A percentile compares a stretch with the other conserved stretches of the same genome.
Evolutionary conservation across 2,797 vertebrate species (phyloP).

Genomic region (Holocentrus rufus): DNA sequence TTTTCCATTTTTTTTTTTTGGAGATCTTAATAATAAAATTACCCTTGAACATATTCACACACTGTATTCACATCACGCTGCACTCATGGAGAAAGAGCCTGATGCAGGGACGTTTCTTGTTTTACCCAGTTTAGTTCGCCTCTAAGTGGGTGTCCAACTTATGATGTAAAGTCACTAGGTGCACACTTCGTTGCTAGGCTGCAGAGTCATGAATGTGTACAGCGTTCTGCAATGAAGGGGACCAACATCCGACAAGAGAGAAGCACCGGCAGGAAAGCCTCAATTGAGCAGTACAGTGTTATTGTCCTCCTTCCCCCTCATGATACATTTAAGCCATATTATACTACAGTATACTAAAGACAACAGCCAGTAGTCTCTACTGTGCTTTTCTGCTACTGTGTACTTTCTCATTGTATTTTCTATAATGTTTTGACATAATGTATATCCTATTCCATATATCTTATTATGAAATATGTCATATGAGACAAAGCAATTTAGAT

Average conservation of each 20-base stretch:
- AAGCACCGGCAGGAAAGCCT: constrained; percentile 9
- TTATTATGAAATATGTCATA: not conserved
- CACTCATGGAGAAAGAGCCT: not conserved
- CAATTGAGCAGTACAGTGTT: constrained; percentile 14
- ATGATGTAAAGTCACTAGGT: constrained; percentile 43
- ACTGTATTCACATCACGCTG: not conserved
- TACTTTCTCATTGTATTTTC: too few relatives aligned
- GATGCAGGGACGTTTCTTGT: not conserved
- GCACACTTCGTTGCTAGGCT: constrained; percentile 64
- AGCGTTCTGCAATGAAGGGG: constrained; percentile 15
- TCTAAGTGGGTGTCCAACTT: constrained; percentile 40
- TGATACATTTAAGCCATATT: not conserved
- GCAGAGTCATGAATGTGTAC: constrained; percentile 36
- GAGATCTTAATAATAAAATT: not conserved
- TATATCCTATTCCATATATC: too few relatives aligned
- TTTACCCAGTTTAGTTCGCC: constrained; percentile 6
- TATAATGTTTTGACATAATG: too few relatives aligned
- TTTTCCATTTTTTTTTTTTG: not conserved
- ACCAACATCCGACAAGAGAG: constrained; percentile 2
- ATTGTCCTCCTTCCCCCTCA: constrained; percentile 27
- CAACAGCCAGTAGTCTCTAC: too few relatives aligned
- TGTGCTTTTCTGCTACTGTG: too few relatives aligned
- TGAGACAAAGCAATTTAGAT: too few relatives aligned
- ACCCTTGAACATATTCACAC: not conserved
- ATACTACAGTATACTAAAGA: too few relatives aligned